A percentile compares a stretch with the other conserved stretches of the same genome.
Conservation (phyloP, 2,113 vertebrate species). For the Serinus canaria region DNA sequence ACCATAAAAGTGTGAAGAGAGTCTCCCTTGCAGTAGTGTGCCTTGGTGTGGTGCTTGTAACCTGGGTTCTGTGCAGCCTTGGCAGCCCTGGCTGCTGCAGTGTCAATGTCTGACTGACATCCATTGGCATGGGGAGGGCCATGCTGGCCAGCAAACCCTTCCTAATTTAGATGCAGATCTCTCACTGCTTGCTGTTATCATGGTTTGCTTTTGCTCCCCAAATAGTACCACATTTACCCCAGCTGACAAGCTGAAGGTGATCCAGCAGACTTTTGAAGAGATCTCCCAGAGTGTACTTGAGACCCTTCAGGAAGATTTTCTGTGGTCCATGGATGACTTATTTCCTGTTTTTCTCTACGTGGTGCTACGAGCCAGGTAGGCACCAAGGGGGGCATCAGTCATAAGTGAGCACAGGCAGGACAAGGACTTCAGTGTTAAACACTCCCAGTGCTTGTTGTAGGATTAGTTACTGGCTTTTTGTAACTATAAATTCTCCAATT, state of each 20-base stretch:
- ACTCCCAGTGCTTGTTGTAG: neutral
- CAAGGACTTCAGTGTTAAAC: neutral
- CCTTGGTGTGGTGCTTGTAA: neutral
- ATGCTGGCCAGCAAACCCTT: neutral
- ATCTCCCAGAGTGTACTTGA: constrained; percentile 92
- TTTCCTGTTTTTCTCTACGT: constrained; percentile 98
- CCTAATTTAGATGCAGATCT: neutral
- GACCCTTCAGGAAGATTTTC: constrained; percentile 88
- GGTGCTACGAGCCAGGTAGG: constrained; percentile 93
- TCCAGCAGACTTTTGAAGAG: constrained; percentile 97
- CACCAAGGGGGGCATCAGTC: neutral
- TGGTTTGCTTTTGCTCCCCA: neutral
- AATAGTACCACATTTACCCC: constrained; percentile 95
- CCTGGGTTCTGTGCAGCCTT: neutral
- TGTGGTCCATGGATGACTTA: constrained; percentile 99
- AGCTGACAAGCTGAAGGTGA: constrained; percentile 94
- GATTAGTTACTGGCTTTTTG: neutral
- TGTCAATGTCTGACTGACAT: neutral
- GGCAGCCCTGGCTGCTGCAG: neutral
- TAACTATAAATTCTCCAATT: neutral
- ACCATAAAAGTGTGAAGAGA: neutral
- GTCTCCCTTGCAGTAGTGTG: neutral
- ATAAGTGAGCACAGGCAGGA: neutral
- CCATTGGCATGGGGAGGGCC: rapidly evolving
- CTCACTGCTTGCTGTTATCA: neutral